Conservation (phyloP, 2,888 invertebrate genomes). For the Tenthredo amoena region DNA sequence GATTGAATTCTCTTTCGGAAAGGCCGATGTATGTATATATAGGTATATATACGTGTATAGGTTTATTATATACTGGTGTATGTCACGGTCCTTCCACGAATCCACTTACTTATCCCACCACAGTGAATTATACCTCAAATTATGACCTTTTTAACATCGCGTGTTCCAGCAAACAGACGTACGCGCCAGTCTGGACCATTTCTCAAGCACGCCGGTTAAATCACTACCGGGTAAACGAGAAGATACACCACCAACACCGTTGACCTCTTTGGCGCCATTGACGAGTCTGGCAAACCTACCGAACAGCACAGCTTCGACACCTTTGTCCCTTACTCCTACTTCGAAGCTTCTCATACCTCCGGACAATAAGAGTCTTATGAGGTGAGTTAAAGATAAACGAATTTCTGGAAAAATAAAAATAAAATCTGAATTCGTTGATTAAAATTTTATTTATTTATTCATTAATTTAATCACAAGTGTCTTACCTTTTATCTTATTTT, state of each 20-base stretch:
- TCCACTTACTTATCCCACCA: neutral
- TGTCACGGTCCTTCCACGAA: slow-evolving; percentile 32
- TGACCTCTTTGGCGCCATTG: slow-evolving; percentile 75
- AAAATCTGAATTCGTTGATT: neutral
- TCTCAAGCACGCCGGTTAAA: slow-evolving; percentile 75
- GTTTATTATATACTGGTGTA: neutral
- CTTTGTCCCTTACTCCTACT: slow-evolving; percentile 74
- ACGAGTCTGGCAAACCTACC: slow-evolving; percentile 77
- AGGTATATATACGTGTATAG: neutral
- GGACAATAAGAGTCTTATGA: slow-evolving; percentile 78
- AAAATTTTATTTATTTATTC: neutral
- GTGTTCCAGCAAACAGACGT: slow-evolving; percentile 75
- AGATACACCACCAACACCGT: slow-evolving; percentile 75
- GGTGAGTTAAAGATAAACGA: slow-evolving; percentile 64
- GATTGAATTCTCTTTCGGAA: slow-evolving; percentile 8
- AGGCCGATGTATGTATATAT: no score
- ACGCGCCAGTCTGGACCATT: slow-evolving; percentile 75
- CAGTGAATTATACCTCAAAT: slow-evolving; percentile 6
- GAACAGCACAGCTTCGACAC: slow-evolving; percentile 74
- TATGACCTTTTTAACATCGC: slow-evolving; percentile 29
- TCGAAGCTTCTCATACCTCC: slow-evolving; percentile 75
- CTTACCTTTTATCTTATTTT: neutral
- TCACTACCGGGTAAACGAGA: slow-evolving; percentile 75
- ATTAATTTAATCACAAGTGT: neutral
- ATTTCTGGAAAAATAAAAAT: neutral